phyloP scores from a whole-genome alignment of 1,140 invertebrate genomes.

The Ladona fulva region DNA sequence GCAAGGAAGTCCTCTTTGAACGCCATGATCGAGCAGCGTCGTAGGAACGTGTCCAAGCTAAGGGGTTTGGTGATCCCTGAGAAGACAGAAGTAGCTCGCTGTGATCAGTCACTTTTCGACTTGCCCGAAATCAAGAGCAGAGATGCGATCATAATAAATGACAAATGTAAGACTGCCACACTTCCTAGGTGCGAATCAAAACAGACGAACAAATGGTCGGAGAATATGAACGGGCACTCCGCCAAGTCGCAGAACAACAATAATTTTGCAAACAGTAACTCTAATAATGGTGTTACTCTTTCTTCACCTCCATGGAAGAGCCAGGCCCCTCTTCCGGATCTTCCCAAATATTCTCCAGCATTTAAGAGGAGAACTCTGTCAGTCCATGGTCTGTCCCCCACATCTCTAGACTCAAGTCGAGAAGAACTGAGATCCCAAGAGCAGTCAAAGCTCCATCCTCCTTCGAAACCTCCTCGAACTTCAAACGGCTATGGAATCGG shows the following conservation, averaged over 20 bases:
- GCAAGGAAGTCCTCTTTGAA: constrained; percentile 46
- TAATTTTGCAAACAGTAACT: not conserved
- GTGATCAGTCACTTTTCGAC: constrained; percentile 48
- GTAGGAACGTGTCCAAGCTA: constrained; percentile 70
- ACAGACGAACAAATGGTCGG: constrained; percentile 24
- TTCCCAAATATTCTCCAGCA: constrained; percentile 74
- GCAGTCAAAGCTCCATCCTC: constrained; percentile 31
- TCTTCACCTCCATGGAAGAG: constrained; percentile 35
- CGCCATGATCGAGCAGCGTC: constrained; percentile 65
- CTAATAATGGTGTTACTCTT: constrained; percentile 12
- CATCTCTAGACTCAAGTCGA: constrained; percentile 28
- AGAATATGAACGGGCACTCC: constrained; percentile 15
- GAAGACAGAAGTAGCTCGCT: constrained; percentile 41
- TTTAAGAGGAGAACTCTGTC: constrained; percentile 67
- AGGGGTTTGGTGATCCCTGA: constrained; percentile 79
- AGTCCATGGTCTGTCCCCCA: constrained; percentile 42
- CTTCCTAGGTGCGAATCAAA: constrained; percentile 7
- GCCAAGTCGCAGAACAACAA: not conserved
- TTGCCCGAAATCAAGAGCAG: constrained; percentile 73
- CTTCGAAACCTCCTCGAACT: constrained; percentile 34
- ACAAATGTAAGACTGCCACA: constrained; percentile 10
- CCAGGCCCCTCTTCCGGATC: constrained; percentile 38
- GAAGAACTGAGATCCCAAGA: constrained; percentile 27
- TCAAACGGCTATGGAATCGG: constrained; percentile 25
- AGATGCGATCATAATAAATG: constrained; percentile 34